These are phyloP conservation scores for Telmatherina bonti DNA, from an alignment of 2,797 vertebrate species.

Conservation along the genomic window DNA sequence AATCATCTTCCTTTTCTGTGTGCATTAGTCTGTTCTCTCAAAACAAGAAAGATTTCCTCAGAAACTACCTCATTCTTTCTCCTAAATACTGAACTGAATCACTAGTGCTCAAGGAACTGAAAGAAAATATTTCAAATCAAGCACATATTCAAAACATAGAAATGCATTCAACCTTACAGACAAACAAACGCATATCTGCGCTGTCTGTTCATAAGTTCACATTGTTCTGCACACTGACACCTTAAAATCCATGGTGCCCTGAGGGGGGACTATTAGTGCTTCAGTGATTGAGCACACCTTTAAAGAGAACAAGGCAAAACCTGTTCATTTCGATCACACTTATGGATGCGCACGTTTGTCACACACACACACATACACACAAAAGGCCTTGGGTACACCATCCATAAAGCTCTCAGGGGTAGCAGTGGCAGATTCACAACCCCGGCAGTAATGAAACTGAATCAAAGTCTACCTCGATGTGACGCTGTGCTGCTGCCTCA, in stretches of 20 bases:
- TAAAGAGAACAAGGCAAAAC: slow-evolving; percentile 52
- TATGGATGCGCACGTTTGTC: slow-evolving; percentile 5
- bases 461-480: slow-evolving; percentile 55
- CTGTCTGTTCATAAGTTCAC: slow-evolving; percentile 13
- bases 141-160: not conserved
- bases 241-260: slow-evolving; percentile 60
- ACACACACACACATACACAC: slow-evolving; percentile 28
- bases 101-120: slow-evolving; percentile 14
- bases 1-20: slow-evolving; percentile 37
- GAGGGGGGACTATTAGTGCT: slow-evolving; percentile 61
- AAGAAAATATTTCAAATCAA: slow-evolving; percentile 15
- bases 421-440: slow-evolving; percentile 71
- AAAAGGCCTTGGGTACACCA: slow-evolving; percentile 42
- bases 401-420: slow-evolving; percentile 60
- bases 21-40: slow-evolving; percentile 24
- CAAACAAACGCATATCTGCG: not conserved
- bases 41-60: slow-evolving; percentile 31
- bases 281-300: slow-evolving; percentile 62
- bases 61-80: slow-evolving; percentile 12
- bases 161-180: not conserved
- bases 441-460: slow-evolving; percentile 67
- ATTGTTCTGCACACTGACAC: slow-evolving; percentile 44
- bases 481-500: slow-evolving; percentile 48
- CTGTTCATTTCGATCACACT: slow-evolving; percentile 40
- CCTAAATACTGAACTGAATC: slow-evolving; percentile 22